Base-by-base conservation (phyloP, 2,797 vertebrate genomes). In the Pelodytes ibericus region DNA sequence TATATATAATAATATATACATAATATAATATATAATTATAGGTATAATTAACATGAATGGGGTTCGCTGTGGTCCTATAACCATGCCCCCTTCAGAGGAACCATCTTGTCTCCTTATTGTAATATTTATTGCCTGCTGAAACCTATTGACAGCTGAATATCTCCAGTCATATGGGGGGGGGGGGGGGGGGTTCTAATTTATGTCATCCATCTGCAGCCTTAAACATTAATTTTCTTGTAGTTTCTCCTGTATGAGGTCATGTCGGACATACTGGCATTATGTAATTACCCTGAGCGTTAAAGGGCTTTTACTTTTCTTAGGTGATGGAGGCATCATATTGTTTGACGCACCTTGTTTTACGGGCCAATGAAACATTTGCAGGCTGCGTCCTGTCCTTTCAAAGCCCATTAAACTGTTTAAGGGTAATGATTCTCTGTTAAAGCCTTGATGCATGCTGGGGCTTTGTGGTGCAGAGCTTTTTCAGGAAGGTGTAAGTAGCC, bases 371-470 rank as follows among this genome's bases (percentile, higher is more conserved):
- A 62, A 39, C 30, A 26, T n/a, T 39, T 36, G 20, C 71, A 73
- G 71, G 71, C 61, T 57, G 71, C 10, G 71, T 73, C 71, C 71
- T 73, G 71, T 57, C 47, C 24, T 41, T 16, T 27, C 47, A 73
- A 64, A 73, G 31, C 61, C 13, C 26, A 41, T 65, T 53, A 65
- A 65, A 56, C 26, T 2, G 26, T 36, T 62, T 36, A 36, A 31
- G 13, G n/a, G 13, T 60, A 60, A 62, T 24, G 60, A 36, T 62
- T 39, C 31, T 39, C 60, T 20, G 5, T 62, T 30, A 62, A 62
- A 22, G 16, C 60, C 60, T 62, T 62, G 30, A 39, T 39, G 30
- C 27, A n/a, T 56, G 33, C 29, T 51, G 22, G 20, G 5, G 26
- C 31, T 62, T 41, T 41, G 24, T n/a, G 22, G 33, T n/a, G 31